A percentile compares a stretch with the other conserved stretches of the same genome.
These are phyloP conservation scores for Spea bombifrons DNA, from an alignment of 2,113 vertebrate genomes.

Conservation along the genomic window DNA sequence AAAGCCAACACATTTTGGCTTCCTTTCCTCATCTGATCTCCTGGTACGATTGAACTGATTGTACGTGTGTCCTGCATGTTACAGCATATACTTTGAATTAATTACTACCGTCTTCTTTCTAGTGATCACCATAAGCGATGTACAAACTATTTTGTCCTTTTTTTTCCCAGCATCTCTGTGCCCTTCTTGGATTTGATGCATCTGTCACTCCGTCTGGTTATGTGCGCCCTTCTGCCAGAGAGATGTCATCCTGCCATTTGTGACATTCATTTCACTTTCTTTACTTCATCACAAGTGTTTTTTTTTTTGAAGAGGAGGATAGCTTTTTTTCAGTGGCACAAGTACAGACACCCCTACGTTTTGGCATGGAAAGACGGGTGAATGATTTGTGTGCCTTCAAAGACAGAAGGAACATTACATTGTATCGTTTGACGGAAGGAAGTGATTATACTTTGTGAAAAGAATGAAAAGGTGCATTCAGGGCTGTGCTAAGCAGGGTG, in stretches of 20 bases:
- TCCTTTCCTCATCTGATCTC: background rate
- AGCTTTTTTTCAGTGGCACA: background rate
- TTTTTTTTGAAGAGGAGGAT: constrained; percentile 21
- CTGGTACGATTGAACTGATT: background rate
- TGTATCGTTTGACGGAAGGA: background rate
- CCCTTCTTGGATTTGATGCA: constrained; percentile 36
- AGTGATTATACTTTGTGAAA: background rate
- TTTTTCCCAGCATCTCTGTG: constrained; percentile 18
- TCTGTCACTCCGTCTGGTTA: constrained; percentile 38
- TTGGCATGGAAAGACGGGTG: background rate
- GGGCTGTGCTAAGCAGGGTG: background rate
- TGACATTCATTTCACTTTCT: constrained; percentile 36
- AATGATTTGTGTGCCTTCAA: background rate
- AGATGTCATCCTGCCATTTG: constrained; percentile 46
- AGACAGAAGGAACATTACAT: background rate
- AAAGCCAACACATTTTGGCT: background rate
- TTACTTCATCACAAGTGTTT: constrained; percentile 17
- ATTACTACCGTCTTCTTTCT: constrained; percentile 2
- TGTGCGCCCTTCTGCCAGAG: constrained; percentile 36
- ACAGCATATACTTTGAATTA: background rate
- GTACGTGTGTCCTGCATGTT: background rate
- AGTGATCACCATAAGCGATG: constrained; percentile 21
- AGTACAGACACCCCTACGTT: constrained; percentile 1
- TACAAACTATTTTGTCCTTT: constrained; percentile 34
- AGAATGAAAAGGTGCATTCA: background rate